Base-by-base conservation (phyloP, 2,113 vertebrate species). In the Zootoca vivipara region DNA sequence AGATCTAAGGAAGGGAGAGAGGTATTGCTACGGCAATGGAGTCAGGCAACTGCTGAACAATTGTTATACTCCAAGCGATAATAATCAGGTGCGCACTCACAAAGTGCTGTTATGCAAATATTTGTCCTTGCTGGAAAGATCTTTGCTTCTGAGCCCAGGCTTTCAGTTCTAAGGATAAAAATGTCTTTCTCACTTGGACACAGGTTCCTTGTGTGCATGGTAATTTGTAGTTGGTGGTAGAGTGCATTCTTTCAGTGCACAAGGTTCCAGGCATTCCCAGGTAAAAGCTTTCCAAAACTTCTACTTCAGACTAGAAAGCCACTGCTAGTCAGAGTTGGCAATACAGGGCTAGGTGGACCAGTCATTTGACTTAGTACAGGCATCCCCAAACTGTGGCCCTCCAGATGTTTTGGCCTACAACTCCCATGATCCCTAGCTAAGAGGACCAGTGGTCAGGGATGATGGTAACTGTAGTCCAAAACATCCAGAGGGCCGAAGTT, bases 81-180 rank as follows among this genome's bases (percentile, higher is more conserved):
- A 87, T 93, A 85, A 91, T 95, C 94, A 91, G 95, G 92, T 94
- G 90, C 83, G 92, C 92, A 92, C 88, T 85, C 92, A 91, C 91
- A 89, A 87, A 93, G 87, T 92, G 89, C 84, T 75, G 90, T 74
- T 69, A 81, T 86, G 87, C 91, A 96, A 95, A 95, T 95, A 95
- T 94, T 93, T 92, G 90, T 93, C 84, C 94, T 93, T 93, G 94
- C 87, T 58, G 92, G 95, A 84, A 92, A 85, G 93, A 80, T 91
- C 90, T 93, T 82, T 90, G 78, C 78, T 94, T 94, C 91, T 85
- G 89, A 90, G 90, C 79, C 78, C 85, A 85, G 33, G 0, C 56
- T 84, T 69, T 28, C 86, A 82, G 80, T 52, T 83, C 38, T 40
- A 69, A 20, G 93, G 92, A 95, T 94, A 87, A 92, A 30, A 67